phyloP scores from a whole-genome alignment of 2,888 invertebrate genomes.

The Calephelis perditalis region DNA sequence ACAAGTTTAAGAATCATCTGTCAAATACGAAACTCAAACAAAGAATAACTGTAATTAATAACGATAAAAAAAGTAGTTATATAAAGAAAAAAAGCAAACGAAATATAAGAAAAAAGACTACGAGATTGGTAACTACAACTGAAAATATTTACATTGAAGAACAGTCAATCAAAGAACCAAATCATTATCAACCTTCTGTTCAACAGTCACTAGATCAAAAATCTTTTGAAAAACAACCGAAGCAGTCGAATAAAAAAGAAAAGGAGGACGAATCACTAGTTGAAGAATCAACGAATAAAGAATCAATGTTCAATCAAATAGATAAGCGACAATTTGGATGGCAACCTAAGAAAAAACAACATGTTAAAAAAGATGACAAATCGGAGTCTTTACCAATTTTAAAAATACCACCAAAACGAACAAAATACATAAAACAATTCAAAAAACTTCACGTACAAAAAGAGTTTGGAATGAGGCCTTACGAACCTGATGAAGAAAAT shows the following conservation, averaged over 20 bases:
- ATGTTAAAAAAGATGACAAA: no score
- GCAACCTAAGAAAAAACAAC: no score
- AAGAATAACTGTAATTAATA: neutral
- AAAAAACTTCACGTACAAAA: no score
- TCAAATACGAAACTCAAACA: neutral
- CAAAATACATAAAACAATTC: no score
- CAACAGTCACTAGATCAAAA: neutral
- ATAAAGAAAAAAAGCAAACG: neutral
- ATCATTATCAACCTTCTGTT: neutral
- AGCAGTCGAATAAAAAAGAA: neutral
- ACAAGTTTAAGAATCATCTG: conserved; percentile 4
- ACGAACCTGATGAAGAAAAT: neutral
- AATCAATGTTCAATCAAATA: neutral
- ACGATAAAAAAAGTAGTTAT: neutral
- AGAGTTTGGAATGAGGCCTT: neutral
- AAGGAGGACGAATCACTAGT: neutral
- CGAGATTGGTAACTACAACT: neutral
- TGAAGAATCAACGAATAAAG: neutral
- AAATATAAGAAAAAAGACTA: neutral
- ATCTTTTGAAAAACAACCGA: neutral
- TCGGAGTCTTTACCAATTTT: no score
- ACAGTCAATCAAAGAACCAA: neutral
- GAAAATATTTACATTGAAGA: conserved; percentile 5
- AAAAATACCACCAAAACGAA: no score
- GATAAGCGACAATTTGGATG: neutral